A percentile compares a stretch with the other conserved stretches of the same genome.
These are phyloP conservation scores for Fregetta grallaria DNA, from an alignment of 2,113 vertebrate genomes.

Conservation along the genomic window DNA sequence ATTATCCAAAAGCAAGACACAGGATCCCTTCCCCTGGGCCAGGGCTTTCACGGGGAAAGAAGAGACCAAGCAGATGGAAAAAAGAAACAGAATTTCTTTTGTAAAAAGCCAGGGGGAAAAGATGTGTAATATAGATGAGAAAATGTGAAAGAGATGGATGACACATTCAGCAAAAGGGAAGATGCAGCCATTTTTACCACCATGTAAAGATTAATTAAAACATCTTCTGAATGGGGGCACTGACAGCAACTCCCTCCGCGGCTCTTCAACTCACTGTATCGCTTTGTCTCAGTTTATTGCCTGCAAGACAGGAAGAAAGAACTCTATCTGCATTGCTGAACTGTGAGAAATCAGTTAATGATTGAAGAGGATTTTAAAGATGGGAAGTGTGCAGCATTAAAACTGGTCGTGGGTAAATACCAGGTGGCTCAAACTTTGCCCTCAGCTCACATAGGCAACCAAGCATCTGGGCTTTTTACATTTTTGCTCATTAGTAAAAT, in stretches of 20 bases:
- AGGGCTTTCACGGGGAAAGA: not conserved
- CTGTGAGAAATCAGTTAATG: conserved; percentile 10
- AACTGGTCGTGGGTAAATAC: not conserved
- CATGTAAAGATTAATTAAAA: not conserved
- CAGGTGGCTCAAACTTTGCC: not conserved
- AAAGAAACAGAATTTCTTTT: not conserved
- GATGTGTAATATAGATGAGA: not conserved
- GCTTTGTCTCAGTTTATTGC: not conserved
- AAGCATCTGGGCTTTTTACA: not conserved
- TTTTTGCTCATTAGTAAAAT: not conserved
- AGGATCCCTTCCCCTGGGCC: not conserved
- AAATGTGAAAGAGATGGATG: not conserved
- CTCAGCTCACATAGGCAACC: not conserved
- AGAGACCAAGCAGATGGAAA: not conserved
- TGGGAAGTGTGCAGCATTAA: not conserved
- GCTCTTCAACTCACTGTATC: not conserved
- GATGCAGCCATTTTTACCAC: not conserved
- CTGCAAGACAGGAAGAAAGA: not conserved
- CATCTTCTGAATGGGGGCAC: not conserved
- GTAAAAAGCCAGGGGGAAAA: not conserved
- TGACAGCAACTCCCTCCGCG: not conserved
- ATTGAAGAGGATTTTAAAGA: not conserved
- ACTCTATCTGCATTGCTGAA: not conserved
- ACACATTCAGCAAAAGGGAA: not conserved
- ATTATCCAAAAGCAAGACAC: conserved; percentile 6